Evolutionary conservation across 2,888 invertebrate genomes (phyloP), one percentile per base, ranked within the genome.

Genomic region (Tetragnatha montana): DNA sequence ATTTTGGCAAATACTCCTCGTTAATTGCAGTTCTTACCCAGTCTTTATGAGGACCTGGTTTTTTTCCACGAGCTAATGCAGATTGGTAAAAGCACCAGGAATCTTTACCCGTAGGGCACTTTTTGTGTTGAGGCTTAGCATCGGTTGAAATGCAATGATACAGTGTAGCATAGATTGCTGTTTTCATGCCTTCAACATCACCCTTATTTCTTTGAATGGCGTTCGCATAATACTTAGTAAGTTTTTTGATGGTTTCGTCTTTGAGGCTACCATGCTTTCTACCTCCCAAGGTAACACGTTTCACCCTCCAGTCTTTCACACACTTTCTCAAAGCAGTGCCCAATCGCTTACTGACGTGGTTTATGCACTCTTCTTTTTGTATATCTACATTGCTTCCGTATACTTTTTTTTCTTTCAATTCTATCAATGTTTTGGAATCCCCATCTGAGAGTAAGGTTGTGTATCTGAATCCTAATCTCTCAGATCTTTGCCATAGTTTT

Each of bases 301-400:
- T 74, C 19, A 49, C n/a, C 0, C 74, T 21, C 47, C 47, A 81
- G 8, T 74, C 81, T 19, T 73, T 81, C n/a, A 81, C 87, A 21
- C 12, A 19, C 49, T 81, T 60, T 49, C 73, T 51, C 8, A 87
- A 22, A n/a, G 47, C 80, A 60, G 78, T 85, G 35, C 85, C 73
- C n/a, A 86, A 60, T n/a, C 79, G 17, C n/a, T 85, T 85, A 49
- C 14, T 22, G 10, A 85, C 49, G 49, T 78, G 85, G 14, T 85
- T 85, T 22, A 86, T 21, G 12, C 86, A 86, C 21, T 86, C 86
- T 73, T 80, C 86, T 60, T 86, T 86, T 71, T 73, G 51, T 22
- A 86, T 80, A 19, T 81, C 10, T 22, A 60, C n/a, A 74, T 83
- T 50, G n/a, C 17, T 17, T 8, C 85, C 85, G 19, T 78, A 85